These are phyloP conservation scores for Sitta carolinensis DNA, from an alignment of 2,797 vertebrate species.

Conservation along the genomic window DNA sequence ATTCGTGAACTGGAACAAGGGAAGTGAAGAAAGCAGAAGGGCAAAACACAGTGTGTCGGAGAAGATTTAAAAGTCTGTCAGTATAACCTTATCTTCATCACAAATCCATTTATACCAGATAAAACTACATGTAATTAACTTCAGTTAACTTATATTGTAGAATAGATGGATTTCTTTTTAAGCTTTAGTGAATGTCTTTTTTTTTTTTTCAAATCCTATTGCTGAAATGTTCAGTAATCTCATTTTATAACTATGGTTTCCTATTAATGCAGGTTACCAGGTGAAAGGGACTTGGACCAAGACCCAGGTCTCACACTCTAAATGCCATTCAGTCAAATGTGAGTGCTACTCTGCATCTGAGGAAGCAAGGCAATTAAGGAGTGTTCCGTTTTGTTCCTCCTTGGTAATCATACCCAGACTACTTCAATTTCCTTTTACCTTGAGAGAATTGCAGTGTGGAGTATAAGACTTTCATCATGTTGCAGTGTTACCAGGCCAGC, in stretches of 20 bases:
- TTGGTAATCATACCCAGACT: background rate
- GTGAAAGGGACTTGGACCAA: background rate
- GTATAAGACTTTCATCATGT: background rate
- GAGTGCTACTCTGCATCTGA: background rate
- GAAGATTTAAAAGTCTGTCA: background rate
- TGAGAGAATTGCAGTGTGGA: fast-evolving
- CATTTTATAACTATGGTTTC: background rate
- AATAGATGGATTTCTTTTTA: background rate
- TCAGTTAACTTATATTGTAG: background rate
- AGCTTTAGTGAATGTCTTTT: background rate
- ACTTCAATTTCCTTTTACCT: background rate
- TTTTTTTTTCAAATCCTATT: background rate
- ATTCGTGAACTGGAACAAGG: background rate
- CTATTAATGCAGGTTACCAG: background rate
- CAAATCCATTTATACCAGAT: background rate
- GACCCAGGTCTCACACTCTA: fast-evolving
- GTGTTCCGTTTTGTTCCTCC: background rate
- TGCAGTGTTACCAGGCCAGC: background rate
- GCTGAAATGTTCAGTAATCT: background rate
- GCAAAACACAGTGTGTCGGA: background rate
- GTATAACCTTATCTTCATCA: background rate
- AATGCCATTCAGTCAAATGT: background rate
- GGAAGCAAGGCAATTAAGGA: background rate
- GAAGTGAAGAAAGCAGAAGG: background rate
- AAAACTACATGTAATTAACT: background rate